These are phyloP conservation scores for Heliconius eleuchia DNA, from an alignment of 1,140 invertebrate genomes.

Conservation along the genomic window DNA sequence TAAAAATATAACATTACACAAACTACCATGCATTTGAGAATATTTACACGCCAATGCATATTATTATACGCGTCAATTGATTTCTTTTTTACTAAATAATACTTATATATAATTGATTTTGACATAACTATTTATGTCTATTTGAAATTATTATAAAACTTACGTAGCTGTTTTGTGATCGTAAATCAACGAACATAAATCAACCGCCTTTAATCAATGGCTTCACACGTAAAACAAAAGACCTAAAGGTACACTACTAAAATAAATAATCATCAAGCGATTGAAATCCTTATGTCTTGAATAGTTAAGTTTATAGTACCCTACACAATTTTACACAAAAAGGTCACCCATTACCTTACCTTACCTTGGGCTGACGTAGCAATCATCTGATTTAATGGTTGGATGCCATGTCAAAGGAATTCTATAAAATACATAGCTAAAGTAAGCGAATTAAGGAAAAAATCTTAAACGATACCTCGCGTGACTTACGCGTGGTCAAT, in stretches of 20 bases:
- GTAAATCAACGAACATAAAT: conserved; percentile 30
- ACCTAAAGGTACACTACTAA: background rate
- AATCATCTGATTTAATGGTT: conserved; percentile 71
- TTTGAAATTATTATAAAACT: background rate
- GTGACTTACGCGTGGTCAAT: conserved; percentile 68
- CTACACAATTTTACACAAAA: background rate
- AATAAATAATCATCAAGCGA: background rate
- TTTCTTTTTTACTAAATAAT: too few relatives aligned
- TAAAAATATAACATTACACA: too few relatives aligned
- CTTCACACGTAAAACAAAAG: conserved; percentile 33
- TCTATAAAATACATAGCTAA: conserved; percentile 60
- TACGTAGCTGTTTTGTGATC: background rate
- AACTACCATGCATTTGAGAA: too few relatives aligned
- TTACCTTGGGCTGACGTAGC: conserved; percentile 41
- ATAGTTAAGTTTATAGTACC: background rate
- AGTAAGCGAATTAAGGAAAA: conserved; percentile 57
- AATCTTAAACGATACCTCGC: conserved; percentile 72
- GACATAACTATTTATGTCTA: background rate
- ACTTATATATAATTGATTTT: background rate
- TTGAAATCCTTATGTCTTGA: background rate
- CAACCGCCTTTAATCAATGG: conserved; percentile 39
- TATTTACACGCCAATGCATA: too few relatives aligned
- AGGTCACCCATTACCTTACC: conserved; percentile 6
- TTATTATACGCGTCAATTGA: too few relatives aligned
- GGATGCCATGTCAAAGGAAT: conserved; percentile 76